Evolutionary conservation across 2,113 vertebrate genomes (phyloP).

Genomic region (Setophaga petechia): DNA sequence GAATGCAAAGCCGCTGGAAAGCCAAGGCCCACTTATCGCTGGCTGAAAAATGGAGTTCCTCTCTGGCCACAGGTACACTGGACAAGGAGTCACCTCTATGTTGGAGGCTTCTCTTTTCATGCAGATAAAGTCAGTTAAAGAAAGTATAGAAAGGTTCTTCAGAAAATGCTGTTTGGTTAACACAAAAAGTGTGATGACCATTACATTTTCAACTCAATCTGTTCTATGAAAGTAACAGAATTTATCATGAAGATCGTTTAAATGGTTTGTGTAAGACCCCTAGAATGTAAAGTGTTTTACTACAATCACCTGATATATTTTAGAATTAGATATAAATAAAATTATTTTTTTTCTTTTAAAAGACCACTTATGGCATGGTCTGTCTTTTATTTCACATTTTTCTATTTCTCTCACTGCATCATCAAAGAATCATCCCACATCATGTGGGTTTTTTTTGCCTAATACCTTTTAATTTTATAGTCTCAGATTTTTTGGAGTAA

Average conservation of each 20-base stretch:
- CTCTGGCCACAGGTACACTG: conserved; percentile 84
- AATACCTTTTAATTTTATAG: not conserved
- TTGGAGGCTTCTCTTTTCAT: not conserved
- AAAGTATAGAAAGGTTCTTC: not conserved
- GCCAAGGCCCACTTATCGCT: conserved; percentile 89
- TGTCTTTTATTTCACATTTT: not conserved
- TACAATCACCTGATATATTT: not conserved
- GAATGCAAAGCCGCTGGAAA: conserved; percentile 92
- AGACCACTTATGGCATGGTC: not conserved
- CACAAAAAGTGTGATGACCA: not conserved
- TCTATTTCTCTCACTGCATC: not conserved
- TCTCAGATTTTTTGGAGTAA: not conserved
- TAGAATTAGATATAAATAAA: not conserved
- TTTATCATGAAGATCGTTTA: not conserved
- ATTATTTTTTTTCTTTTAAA: not conserved
- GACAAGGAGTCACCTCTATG: not conserved
- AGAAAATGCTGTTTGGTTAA: not conserved
- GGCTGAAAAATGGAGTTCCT: conserved; percentile 88
- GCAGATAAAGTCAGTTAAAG: not conserved
- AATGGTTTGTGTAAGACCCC: not conserved
- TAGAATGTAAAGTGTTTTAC: not conserved
- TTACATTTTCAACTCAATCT: not conserved
- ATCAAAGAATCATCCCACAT: not conserved
- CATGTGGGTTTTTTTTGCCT: not conserved
- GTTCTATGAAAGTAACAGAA: not conserved